Percentiles rank a stretch among this genome's conserved stretches.
Evolutionary conservation across 2,888 invertebrate genomes (phyloP).

Genomic region (Drosophila fulvimacula): DNA sequence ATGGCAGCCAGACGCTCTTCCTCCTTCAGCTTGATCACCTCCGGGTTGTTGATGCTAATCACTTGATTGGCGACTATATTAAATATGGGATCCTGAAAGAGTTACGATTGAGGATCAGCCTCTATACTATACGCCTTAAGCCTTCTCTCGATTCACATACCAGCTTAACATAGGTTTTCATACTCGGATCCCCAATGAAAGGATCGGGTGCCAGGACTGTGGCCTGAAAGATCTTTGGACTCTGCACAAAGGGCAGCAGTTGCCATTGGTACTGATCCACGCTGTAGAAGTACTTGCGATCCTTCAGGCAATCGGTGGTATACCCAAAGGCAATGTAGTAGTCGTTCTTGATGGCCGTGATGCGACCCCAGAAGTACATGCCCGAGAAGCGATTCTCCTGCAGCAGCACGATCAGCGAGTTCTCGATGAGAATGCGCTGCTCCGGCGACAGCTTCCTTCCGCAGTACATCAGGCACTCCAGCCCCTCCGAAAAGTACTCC

Average conservation of each 20-base stretch:
- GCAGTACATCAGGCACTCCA: conserved; percentile 85
- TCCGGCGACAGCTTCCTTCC: conserved; percentile 91
- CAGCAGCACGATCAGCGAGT: conserved; percentile 91
- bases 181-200: conserved; percentile 82
- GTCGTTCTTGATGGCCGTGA: conserved; percentile 90
- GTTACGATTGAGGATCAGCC: neutral
- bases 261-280: conserved; percentile 90
- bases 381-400: conserved; percentile 93
- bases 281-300: conserved; percentile 92
- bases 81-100: conserved; percentile 85
- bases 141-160: conserved; percentile 56
- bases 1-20: conserved; percentile 91
- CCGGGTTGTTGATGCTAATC: conserved; percentile 84
- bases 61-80: conserved; percentile 85
- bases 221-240: conserved; percentile 84
- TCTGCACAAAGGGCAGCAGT: conserved; percentile 85
- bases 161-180: conserved; percentile 74
- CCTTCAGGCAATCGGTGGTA: conserved; percentile 89
- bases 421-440: conserved; percentile 89
- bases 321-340: conserved; percentile 94
- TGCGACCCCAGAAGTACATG: conserved; percentile 94
- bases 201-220: conserved; percentile 77
- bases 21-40: conserved; percentile 88
- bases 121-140: neutral
- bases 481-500: conserved; percentile 82